Base-by-base conservation (phyloP, 2,797 vertebrate species). In the Acropternis orthonyx region DNA sequence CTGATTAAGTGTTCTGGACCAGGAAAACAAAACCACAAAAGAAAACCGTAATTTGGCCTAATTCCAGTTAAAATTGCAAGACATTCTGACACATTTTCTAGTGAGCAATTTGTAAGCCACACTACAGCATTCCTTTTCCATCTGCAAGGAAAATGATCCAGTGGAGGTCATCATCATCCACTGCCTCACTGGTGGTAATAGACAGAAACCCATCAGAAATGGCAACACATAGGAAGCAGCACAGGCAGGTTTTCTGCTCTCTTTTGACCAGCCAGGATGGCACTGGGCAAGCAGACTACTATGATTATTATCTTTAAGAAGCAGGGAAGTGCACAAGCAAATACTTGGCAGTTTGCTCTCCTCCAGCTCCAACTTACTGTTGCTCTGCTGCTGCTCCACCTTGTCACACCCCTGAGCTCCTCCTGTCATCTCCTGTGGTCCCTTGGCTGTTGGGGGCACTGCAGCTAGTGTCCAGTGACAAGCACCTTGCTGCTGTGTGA, bases 281-380 rank as follows among this genome's bases (percentile, higher is more conserved):
- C 19, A 61, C 28, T 10, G 19, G 41, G 49, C 1, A 0, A 32
- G 22, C 65, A 72, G 76, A 81, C 68, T 65, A 72, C 21, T 56
- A 89, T 30, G 34, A 81, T 75, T 78, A 68, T 41, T 49, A 84
- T n/a, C 54, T 86, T 58, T 51, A 68, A 74, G 76, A 13, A 74
- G 62, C 23, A 93, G 48, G 16, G 69, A 78, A 78, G n/a, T 19
- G 36, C 12, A 18, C 62, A 71, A 67, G 78, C 67, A 72, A 78
- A 54, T 9, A 68, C 14, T 32, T 66, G 43, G 66, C 48, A 39
- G 12, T 32, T 58, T 66, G 36, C 17, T 43, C 46, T 69, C 34
- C 77, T 78, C 58, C 62, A 91, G 66, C 43, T 81, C 77, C 55
- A 78, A 5, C 5, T 72, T 12, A 49, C 21, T 59, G 48, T 6